phyloP scores from a whole-genome alignment of 2,888 invertebrate genomes.

The Ceratothoa steindachneri region DNA sequence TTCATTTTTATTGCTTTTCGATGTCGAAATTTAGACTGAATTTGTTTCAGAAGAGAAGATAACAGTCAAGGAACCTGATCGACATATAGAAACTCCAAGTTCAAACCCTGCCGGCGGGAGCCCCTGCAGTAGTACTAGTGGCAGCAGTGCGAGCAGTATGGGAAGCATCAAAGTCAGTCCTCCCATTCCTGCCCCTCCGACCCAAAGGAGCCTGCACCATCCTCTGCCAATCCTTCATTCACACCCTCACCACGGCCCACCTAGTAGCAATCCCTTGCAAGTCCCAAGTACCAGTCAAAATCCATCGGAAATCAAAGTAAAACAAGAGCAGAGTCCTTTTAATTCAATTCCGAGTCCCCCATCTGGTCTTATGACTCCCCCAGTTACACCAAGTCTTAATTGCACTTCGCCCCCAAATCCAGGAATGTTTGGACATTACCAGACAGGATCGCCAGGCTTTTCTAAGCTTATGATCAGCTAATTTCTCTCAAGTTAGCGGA shows the following conservation, averaged over 20 bases:
- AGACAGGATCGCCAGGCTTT: conserved; percentile 15
- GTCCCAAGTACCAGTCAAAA: background rate
- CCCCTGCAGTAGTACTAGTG: background rate
- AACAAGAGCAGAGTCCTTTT: conserved; percentile 1
- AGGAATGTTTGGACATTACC: conserved; percentile 25
- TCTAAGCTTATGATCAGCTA: conserved; percentile 32
- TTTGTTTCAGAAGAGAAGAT: background rate
- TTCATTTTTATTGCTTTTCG: background rate
- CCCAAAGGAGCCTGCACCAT: background rate
- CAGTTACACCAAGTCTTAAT: conserved; percentile 20
- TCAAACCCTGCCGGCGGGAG: background rate
- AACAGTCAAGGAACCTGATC: background rate
- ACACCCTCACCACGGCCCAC: background rate
- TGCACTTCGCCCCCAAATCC: conserved; percentile 16
- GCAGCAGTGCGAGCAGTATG: background rate
- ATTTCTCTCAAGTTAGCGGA: background rate
- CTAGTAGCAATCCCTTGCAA: background rate
- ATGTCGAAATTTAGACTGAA: background rate
- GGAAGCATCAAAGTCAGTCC: background rate
- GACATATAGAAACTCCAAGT: background rate
- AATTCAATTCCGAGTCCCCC: conserved; percentile 16
- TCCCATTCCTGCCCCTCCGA: background rate
- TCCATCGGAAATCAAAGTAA: background rate
- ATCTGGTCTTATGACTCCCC: conserved; percentile 22
- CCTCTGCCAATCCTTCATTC: background rate